Conservation (phyloP, 2,888 invertebrate genomes). For the Salticus scenicus region DNA sequence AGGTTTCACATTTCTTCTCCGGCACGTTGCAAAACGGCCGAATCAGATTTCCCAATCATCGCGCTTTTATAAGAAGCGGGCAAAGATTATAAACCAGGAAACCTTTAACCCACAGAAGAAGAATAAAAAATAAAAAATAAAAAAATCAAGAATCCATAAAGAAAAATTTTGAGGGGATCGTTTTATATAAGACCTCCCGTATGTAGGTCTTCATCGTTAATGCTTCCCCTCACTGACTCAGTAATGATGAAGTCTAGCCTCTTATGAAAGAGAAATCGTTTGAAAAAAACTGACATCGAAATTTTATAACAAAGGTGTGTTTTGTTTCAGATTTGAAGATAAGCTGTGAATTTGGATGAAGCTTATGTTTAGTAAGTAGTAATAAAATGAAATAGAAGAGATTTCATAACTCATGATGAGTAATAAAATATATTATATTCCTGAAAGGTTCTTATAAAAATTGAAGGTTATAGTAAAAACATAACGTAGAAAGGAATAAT, state of each 20-base stretch:
- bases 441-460: too few species aligned
- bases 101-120: too few species aligned
- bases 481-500: too few species aligned
- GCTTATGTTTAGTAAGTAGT: too few species aligned
- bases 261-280: background rate
- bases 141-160: background rate
- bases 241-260: too few species aligned
- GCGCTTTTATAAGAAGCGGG: background rate
- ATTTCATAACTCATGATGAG: too few species aligned
- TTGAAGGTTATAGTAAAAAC: too few species aligned
- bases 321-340: background rate
- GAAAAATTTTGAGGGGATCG: background rate
- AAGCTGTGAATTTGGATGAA: too few species aligned
- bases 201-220: background rate
- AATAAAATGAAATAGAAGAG: too few species aligned
- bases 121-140: background rate
- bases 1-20: too few species aligned
- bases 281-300: background rate
- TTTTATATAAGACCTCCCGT: slow-evolving; percentile 4
- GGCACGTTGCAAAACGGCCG: background rate
- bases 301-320: background rate
- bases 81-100: background rate
- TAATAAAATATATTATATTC: too few species aligned
- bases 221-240: background rate
- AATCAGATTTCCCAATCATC: background rate